These are phyloP conservation scores for Keiferia lycopersicella DNA, from an alignment of 2,888 invertebrate genomes.

Conservation along the genomic window DNA sequence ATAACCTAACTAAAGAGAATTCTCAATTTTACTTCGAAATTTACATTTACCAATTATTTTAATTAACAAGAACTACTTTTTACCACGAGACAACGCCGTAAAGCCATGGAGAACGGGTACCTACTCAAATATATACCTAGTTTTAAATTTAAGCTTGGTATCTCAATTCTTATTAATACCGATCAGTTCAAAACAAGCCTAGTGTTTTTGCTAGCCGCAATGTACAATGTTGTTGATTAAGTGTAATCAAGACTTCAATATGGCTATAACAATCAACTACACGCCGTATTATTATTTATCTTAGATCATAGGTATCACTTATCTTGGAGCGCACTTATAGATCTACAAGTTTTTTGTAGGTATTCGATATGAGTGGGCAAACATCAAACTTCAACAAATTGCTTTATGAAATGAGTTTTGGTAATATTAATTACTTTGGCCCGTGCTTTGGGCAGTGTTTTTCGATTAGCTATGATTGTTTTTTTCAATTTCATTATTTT, in stretches of 20 bases:
- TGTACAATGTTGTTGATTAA: slow-evolving; percentile 8
- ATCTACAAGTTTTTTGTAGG: neutral
- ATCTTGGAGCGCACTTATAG: neutral
- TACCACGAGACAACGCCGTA: no score
- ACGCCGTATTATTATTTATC: neutral
- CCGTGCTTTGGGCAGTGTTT: no score
- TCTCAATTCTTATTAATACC: neutral
- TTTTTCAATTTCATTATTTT: neutral
- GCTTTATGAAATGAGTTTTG: neutral
- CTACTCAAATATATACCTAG: no score
- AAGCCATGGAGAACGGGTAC: no score
- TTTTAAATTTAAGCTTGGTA: neutral
- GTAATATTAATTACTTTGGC: no score
- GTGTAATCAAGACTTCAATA: slow-evolving; percentile 6
- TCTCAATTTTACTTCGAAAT: no score
- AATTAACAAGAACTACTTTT: no score
- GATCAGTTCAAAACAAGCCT: neutral
- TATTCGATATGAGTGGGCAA: neutral
- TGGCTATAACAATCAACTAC: slow-evolving; percentile 1
- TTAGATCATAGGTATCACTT: neutral
- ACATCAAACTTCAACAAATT: neutral
- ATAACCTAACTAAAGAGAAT: no score
- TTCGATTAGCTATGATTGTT: no score
- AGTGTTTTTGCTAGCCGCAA: slow-evolving; percentile 4
- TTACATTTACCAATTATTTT: no score